Evolutionary conservation across 2,888 invertebrate species (phyloP), one percentile per base, ranked within the genome.

Genomic region (Epinotia ramella): DNA sequence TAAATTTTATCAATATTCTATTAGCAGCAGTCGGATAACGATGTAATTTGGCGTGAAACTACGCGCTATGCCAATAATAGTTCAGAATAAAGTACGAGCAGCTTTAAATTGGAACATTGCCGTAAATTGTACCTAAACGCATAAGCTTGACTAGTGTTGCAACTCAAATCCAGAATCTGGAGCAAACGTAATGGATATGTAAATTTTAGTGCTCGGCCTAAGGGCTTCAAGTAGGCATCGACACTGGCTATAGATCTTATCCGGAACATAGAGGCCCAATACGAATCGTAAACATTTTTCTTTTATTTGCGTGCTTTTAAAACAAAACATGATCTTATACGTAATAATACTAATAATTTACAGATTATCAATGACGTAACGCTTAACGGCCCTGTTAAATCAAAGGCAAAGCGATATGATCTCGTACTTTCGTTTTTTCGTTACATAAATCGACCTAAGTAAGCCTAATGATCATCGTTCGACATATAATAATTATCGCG

Each of bases 141-240:
- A 86, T 84, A 86, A 85, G 82, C 84, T 69, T 46, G 69, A 46
- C 59, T 78, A 81, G 73, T 89, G 86, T 88, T 82, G 89, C 86
- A 89, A 90, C 82, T 83, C 80, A 80, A 86, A 86, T 80, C 79
- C 83, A 83, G 84, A 89, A 89, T 86, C 87, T 89, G 82, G 89
- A 89, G 86, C 89, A 87, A 87, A 84, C 83, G 84, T 87, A 90
- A 89, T 89, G 88, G 88, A 86, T 87, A 89, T 89, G 88, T 87
- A 88, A 89, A 90, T 90, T 89, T 84, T 84, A 87, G 81, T 85
- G 84, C 83, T 83, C 85, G 84, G 24, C 68, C 81, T 82, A 83
- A 85, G 84, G 84, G 84, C 84, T 84, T 82, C 82, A 81, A 82
- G 83, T 83, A 83, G 83, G 83, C 84, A 85, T 85, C 85, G 84